phyloP scores from a whole-genome alignment of 2,797 vertebrate species.

The Cryptoprocta ferox region DNA sequence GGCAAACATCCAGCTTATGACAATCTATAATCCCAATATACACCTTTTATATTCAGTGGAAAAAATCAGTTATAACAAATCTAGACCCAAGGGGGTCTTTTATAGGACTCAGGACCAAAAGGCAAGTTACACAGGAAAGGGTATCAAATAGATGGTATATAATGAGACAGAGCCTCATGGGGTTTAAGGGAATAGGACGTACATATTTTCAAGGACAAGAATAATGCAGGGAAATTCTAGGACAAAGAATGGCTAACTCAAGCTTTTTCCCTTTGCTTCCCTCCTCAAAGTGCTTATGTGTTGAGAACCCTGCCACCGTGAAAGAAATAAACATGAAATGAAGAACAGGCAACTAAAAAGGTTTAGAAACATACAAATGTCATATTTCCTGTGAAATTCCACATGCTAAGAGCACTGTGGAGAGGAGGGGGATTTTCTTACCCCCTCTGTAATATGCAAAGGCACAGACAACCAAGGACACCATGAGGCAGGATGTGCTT shows the following conservation, averaged over 20 bases:
- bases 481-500: slow-evolving; percentile 69
- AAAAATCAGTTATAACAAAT: slow-evolving; percentile 71
- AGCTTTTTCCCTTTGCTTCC: slow-evolving; percentile 69
- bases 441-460: slow-evolving; percentile 60
- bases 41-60: slow-evolving; percentile 66
- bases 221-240: slow-evolving; percentile 57
- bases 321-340: slow-evolving; percentile 65
- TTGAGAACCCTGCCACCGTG: slow-evolving; percentile 73
- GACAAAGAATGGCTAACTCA: slow-evolving; percentile 51
- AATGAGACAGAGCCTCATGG: slow-evolving; percentile 66
- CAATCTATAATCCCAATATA: slow-evolving; percentile 57
- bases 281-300: slow-evolving; percentile 59
- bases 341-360: slow-evolving; percentile 60
- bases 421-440: slow-evolving; percentile 62
- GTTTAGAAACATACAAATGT: slow-evolving; percentile 48
- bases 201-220: slow-evolving; percentile 75
- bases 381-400: not conserved
- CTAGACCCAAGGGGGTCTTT: slow-evolving; percentile 68
- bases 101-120: slow-evolving; percentile 78
- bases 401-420: slow-evolving; percentile 68
- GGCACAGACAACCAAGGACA: slow-evolving; percentile 77
- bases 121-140: slow-evolving; percentile 82
- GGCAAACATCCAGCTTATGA: slow-evolving; percentile 67
- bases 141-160: slow-evolving; percentile 45
- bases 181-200: slow-evolving; percentile 59